Percentiles rank a stretch among this genome's conserved stretches.
These are phyloP conservation scores for Phoxinus phoxinus DNA, from an alignment of 2,113 vertebrate species.

Conservation along the genomic window DNA sequence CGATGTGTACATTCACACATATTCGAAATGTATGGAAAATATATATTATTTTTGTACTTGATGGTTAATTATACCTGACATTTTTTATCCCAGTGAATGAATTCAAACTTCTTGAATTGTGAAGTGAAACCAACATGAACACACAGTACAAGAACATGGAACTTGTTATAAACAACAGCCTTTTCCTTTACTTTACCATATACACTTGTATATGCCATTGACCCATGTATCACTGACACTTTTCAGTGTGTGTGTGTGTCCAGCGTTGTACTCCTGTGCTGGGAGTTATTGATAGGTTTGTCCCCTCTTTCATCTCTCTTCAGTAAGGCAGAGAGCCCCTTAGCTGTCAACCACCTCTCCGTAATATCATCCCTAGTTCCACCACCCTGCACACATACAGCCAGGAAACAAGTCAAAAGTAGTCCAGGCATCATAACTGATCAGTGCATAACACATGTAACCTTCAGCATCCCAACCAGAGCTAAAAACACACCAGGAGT, in stretches of 20 bases:
- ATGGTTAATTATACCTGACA: background rate
- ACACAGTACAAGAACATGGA: background rate
- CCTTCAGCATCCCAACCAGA: slow-evolving; percentile 33
- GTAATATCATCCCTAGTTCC: slow-evolving; percentile 24
- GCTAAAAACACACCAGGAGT: slow-evolving; percentile 24
- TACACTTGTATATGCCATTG: background rate
- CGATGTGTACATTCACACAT: background rate
- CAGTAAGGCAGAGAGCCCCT: slow-evolving; percentile 22
- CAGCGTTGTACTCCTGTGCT: slow-evolving; percentile 1
- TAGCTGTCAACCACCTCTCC: slow-evolving; percentile 39
- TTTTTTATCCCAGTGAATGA: background rate
- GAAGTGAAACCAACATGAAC: no score
- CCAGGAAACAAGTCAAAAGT: slow-evolving; percentile 25
- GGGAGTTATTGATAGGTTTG: slow-evolving; percentile 13
- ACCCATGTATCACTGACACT: slow-evolving; percentile 22
- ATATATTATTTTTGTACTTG: background rate
- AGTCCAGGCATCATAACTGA: slow-evolving; percentile 12
- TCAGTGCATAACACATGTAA: slow-evolving; percentile 13
- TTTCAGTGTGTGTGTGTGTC: background rate
- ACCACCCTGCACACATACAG: slow-evolving; percentile 7
- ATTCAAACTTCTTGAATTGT: background rate
- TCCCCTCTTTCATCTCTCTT: slow-evolving; percentile 32
- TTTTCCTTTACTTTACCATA: background rate
- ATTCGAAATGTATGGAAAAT: background rate
- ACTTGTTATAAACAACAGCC: background rate